These are phyloP conservation scores for Syndactyla subalaris DNA, from an alignment of 2,797 vertebrate species.

Conservation along the genomic window DNA sequence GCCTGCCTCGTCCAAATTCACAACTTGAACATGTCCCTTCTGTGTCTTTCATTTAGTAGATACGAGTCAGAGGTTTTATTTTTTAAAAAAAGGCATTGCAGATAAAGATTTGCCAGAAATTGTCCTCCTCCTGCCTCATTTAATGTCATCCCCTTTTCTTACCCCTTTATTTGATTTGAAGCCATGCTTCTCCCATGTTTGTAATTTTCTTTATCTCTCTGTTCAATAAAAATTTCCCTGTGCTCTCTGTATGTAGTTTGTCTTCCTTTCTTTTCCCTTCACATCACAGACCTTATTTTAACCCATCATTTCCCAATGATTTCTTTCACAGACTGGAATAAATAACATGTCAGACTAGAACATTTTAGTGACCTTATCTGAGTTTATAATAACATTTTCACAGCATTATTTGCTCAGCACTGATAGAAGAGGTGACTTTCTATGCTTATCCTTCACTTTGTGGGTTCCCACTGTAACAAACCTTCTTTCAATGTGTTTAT, in stretches of 20 bases:
- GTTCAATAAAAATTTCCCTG: background rate
- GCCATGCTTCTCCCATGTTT: background rate
- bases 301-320: background rate
- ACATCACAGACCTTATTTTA: background rate
- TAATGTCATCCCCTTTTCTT: background rate
- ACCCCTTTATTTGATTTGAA: background rate
- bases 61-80: background rate
- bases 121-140: background rate
- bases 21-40: background rate
- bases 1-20: background rate
- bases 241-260: background rate
- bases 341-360: background rate
- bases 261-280: background rate
- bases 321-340: background rate
- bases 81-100: background rate
- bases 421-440: conserved; percentile 5
- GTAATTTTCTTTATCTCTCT: background rate
- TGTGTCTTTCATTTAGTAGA: background rate
- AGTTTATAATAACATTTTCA: background rate
- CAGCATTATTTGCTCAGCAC: background rate
- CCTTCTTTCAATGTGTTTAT: background rate
- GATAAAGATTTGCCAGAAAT: background rate
- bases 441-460: conserved; percentile 10
- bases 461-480: background rate
- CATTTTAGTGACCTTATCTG: background rate